Conservation (phyloP, 1,140 invertebrate species). For the Drosophila prosaltans region DNA sequence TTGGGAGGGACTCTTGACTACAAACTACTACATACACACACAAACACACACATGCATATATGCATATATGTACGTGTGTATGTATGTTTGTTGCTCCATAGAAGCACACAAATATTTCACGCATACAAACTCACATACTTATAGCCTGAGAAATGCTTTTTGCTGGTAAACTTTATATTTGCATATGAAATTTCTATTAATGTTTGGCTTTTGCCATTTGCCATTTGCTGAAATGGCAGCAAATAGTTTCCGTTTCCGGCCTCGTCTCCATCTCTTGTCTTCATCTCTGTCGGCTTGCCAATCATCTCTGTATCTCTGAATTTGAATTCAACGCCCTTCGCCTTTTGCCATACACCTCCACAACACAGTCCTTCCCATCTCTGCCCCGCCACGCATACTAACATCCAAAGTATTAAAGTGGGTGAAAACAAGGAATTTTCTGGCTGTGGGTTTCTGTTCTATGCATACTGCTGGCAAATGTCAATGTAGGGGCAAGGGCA, state of each 20-base stretch:
- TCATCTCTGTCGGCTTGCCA: slow-evolving; percentile 18
- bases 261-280: slow-evolving; percentile 3
- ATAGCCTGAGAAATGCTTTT: slow-evolving; percentile 22
- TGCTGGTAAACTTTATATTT: slow-evolving; percentile 46
- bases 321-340: slow-evolving; percentile 43
- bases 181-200: slow-evolving; percentile 78
- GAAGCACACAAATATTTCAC: slow-evolving; percentile 15
- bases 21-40: slow-evolving; percentile 27
- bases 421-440: slow-evolving; percentile 53
- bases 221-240: slow-evolving; percentile 65
- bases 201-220: slow-evolving; percentile 41
- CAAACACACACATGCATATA: slow-evolving; percentile 3
- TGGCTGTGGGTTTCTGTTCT: slow-evolving; percentile 29
- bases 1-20: slow-evolving; percentile 10
- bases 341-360: neutral
- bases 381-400: too few species aligned
- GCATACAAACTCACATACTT: slow-evolving; percentile 21
- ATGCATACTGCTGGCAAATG: neutral
- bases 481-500: slow-evolving; percentile 1
- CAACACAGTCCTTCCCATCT: too few species aligned
- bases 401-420: slow-evolving; percentile 4
- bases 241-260: slow-evolving; percentile 75
- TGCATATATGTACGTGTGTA: neutral
- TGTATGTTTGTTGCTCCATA: neutral
- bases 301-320: slow-evolving; percentile 32